Percentiles rank a stretch among this genome's conserved stretches.
Conservation (phyloP, 2,113 vertebrate species). For the Ophiodon elongatus region DNA sequence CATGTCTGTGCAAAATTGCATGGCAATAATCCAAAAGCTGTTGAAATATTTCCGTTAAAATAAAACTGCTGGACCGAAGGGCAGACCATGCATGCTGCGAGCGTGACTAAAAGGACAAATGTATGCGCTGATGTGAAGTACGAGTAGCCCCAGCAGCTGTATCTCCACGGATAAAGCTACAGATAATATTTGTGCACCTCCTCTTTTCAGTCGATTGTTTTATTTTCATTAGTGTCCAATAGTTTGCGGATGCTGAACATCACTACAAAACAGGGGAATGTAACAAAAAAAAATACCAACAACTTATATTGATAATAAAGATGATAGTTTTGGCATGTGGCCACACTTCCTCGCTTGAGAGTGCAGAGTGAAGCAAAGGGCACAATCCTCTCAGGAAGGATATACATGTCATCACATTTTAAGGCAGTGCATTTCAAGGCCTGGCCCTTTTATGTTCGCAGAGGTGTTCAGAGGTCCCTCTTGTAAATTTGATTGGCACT, state of each 20-base stretch:
- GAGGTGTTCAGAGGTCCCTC: constrained; percentile 43
- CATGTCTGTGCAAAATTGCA: not conserved
- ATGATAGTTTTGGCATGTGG: constrained; percentile 31
- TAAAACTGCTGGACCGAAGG: not conserved
- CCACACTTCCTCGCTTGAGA: constrained; percentile 39
- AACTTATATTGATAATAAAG: constrained; percentile 37
- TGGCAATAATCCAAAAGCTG: not conserved
- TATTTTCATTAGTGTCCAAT: constrained; percentile 3
- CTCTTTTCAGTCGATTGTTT: not conserved
- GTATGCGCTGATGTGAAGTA: not conserved
- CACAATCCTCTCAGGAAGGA: constrained; percentile 56
- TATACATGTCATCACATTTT: constrained; percentile 70
- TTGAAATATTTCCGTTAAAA: not conserved
- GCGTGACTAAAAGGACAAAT: not conserved
- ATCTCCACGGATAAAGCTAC: not conserved
- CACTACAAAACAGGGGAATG: constrained; percentile 15
- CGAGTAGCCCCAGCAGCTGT: not conserved
- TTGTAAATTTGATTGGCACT: constrained; percentile 65
- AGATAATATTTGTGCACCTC: not conserved
- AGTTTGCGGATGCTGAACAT: constrained; percentile 21
- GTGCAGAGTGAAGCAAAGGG: constrained; percentile 39
- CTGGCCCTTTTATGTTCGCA: constrained; percentile 41
- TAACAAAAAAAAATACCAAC: not conserved
- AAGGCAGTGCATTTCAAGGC: constrained; percentile 38
- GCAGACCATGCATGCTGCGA: not conserved